phyloP scores from a whole-genome alignment of 2,113 vertebrate species.

The Barnardius zonarius region DNA sequence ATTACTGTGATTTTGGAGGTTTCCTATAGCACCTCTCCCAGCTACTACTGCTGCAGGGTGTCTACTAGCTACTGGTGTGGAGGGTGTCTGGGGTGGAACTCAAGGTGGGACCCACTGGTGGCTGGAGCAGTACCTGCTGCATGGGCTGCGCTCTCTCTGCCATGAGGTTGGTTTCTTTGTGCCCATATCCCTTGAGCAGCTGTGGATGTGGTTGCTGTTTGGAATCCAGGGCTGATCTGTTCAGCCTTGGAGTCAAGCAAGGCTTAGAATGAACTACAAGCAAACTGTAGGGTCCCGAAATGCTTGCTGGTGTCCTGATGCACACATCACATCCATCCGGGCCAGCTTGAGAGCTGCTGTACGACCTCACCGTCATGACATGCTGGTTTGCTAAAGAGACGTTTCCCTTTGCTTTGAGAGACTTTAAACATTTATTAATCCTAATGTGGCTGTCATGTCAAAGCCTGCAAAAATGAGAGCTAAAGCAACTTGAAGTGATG shows the following conservation, averaged over 20 bases:
- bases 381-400: not conserved
- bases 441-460: not conserved
- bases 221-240: not conserved
- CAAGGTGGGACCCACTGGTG: fast-evolving
- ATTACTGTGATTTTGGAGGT: not conserved
- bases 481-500: not conserved
- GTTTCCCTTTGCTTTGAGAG: not conserved
- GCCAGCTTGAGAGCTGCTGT: not conserved
- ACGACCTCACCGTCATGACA: not conserved
- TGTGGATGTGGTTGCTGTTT: not conserved
- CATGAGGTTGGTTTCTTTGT: not conserved
- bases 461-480: not conserved
- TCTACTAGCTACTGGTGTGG: not conserved
- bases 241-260: not conserved
- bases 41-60: not conserved
- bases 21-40: not conserved
- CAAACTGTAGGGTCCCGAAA: fast-evolving
- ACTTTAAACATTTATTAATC: not conserved
- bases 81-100: not conserved
- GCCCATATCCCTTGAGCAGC: fast-evolving
- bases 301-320: fast-evolving
- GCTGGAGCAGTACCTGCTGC: not conserved
- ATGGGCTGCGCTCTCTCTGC: not conserved
- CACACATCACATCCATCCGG: fast-evolving
- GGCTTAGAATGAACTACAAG: not conserved